Conservation (phyloP, 2,113 vertebrate genomes). For the Eclectus roratus region DNA sequence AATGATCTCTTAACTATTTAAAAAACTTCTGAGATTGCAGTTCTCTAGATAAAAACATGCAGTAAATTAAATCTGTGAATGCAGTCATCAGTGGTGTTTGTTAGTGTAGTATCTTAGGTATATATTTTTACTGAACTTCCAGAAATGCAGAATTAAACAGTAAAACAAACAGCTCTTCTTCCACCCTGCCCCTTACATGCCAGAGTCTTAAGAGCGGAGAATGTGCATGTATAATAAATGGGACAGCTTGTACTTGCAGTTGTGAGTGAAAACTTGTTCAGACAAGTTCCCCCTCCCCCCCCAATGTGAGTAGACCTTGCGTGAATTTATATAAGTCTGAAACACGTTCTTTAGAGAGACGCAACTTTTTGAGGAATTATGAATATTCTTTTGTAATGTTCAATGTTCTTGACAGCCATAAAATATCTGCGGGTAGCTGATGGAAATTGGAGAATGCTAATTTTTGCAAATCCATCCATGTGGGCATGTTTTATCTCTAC, state of each 20-base stretch:
- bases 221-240: background rate
- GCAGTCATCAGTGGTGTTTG: background rate
- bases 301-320: background rate
- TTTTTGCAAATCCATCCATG: background rate
- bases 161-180: background rate
- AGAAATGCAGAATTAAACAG: background rate
- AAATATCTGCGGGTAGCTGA: background rate
- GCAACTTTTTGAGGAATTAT: background rate
- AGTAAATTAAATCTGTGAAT: background rate
- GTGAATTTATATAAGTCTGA: background rate
- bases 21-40: background rate
- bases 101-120: background rate
- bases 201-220: background rate
- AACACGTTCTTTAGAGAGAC: background rate
- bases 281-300: background rate
- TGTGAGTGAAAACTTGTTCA: slow-evolving; percentile 15
- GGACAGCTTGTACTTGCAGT: background rate
- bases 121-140: background rate
- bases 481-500: background rate
- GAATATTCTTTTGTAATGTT: background rate
- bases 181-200: background rate
- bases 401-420: background rate
- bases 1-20: background rate
- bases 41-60: background rate
- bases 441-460: background rate